Base-by-base conservation (phyloP, 2,797 vertebrate genomes). In the Moxostoma hubbsi region DNA sequence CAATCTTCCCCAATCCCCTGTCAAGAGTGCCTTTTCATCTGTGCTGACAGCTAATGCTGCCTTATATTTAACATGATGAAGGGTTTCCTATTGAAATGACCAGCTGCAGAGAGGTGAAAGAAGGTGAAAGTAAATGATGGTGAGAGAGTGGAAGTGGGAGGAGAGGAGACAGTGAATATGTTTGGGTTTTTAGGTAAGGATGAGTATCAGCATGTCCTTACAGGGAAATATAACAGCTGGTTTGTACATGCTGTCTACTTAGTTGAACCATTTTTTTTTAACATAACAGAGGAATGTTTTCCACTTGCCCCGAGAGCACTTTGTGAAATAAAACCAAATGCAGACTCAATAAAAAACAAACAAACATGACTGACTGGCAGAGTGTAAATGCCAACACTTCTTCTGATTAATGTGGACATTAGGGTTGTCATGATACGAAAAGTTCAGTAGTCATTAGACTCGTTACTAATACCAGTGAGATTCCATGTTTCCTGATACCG, bases 141-240 rank as follows among this genome's bases (percentile, higher is more conserved):
- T 16, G 55, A 45, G 55, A 65, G 46, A 18, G 55, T 24, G 13
- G 46, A 45, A 50, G 51, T 15, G 62, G 58, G 5, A n/a, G 10
- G 51, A 66, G 77, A 65, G 12, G 50, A 70, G 58, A 49, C 12
- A 9, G 12, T 9, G 63, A 9, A n/a, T 36, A 36, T 54, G 47
- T 73, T 81, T 81, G 7, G 18, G 24, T 54, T 70, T 76, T 73
- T 4, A 64, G 65, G 45, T 47, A 72, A 36, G 45, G 46, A 67
- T n/a, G n/a, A 5, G 61, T 65, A 53, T 73, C 73, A 43, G 73
- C 68, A 51, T 77, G 73, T 83, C 46, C 11, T 12, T 5, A 16
- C 43, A 50, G 57, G 16, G 6, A 45, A 50, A 36, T 76, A 73
- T 83, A 49, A 83, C 76, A 77, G 68, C 73, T 63, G 77, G 66